These are phyloP conservation scores for Anagrus nilaparvatae DNA, from an alignment of 1,140 invertebrate genomes.

Conservation along the genomic window DNA sequence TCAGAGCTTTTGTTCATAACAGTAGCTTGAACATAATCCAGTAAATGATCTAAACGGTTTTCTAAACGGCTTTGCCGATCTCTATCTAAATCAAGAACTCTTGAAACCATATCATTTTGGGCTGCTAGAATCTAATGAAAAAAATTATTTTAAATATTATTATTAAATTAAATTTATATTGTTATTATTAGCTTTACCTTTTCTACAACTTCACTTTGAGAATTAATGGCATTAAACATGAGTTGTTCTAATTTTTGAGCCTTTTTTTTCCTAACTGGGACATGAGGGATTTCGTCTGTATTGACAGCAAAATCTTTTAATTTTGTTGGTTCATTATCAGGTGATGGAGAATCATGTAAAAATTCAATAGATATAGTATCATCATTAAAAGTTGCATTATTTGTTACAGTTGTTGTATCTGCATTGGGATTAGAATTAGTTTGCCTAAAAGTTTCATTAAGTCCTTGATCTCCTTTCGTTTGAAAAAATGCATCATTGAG, in stretches of 20 bases:
- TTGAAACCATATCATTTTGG: constrained; percentile 37
- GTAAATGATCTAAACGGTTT: constrained; percentile 34
- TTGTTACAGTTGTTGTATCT: constrained; percentile 33
- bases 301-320: constrained; percentile 32
- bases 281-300: constrained; percentile 30
- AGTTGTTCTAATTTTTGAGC: constrained; percentile 37
- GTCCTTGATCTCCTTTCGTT: constrained; percentile 23
- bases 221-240: constrained; percentile 36
- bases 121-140: constrained; percentile 34
- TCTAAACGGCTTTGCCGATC: constrained; percentile 37
- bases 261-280: constrained; percentile 36
- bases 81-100: constrained; percentile 35
- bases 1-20: constrained; percentile 30
- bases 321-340: constrained; percentile 28
- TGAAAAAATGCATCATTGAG: constrained; percentile 38
- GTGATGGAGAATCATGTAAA: constrained; percentile 30
- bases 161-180: too few relatives aligned
- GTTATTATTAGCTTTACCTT: too few relatives aligned
- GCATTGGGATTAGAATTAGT: constrained; percentile 18
- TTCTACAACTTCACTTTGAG: constrained; percentile 40
- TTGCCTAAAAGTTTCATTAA: constrained; percentile 33
- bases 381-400: constrained; percentile 40
- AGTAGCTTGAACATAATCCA: constrained; percentile 34
- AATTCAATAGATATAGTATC: constrained; percentile 37
- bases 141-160: too few relatives aligned